Evolutionary conservation across 1,140 invertebrate species (phyloP).

Genomic region (Drosophila rhopaloa): DNA sequence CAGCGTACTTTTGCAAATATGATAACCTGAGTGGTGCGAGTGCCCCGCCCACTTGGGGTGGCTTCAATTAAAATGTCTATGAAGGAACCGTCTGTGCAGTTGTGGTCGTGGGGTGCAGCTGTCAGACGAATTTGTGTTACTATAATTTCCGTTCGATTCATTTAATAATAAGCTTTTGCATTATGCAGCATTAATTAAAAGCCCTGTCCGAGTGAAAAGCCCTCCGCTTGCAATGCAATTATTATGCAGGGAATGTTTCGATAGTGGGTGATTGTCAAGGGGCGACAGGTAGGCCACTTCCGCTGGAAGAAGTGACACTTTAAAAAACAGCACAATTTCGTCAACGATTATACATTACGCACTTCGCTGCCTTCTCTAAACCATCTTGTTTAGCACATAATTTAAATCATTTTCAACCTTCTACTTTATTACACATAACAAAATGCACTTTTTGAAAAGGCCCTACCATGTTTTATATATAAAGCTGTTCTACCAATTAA

Average conservation of each 20-base stretch:
- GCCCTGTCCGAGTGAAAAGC: slow-evolving; percentile 17
- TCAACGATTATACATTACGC: too few relatives aligned
- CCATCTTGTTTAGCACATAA: too few relatives aligned
- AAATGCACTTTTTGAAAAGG: too few relatives aligned
- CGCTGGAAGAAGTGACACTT: too few relatives aligned
- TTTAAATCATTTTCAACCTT: too few relatives aligned
- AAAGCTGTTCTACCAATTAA: too few relatives aligned
- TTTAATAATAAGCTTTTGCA: slow-evolving; percentile 71
- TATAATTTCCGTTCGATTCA: slow-evolving; percentile 27
- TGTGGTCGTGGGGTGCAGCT: slow-evolving; percentile 8
- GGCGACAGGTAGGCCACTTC: background rate
- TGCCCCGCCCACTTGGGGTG: background rate
- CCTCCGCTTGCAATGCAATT: background rate
- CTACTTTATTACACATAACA: too few relatives aligned
- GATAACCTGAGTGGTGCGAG: slow-evolving; percentile 43
- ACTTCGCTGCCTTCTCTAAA: too few relatives aligned
- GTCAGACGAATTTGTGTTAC: slow-evolving; percentile 36
- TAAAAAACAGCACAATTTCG: too few relatives aligned
- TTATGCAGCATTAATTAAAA: slow-evolving; percentile 61
- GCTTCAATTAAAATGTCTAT: slow-evolving; percentile 64
- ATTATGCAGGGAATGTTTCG: background rate
- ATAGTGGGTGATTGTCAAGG: background rate
- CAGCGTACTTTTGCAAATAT: slow-evolving; percentile 57
- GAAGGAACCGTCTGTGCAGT: slow-evolving; percentile 22
- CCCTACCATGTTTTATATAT: too few relatives aligned